Evolutionary conservation across 92 coral and sea anemone species (phyloP), one percentile per base, ranked within the genome.

Genomic region (Siderastrea radians): DNA sequence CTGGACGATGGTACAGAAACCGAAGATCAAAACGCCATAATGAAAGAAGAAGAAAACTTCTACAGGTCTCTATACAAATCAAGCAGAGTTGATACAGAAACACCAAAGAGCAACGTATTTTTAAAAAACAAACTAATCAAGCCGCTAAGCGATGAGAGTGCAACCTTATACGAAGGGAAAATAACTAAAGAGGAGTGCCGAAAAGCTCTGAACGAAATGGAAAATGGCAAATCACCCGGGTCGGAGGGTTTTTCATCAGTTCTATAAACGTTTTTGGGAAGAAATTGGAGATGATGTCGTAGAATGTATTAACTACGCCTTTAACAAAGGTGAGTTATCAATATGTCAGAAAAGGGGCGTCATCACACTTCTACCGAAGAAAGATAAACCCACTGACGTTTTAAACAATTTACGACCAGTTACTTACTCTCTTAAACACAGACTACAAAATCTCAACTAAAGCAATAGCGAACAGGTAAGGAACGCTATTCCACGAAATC

Each of bases 251-350:
- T 77, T 77, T 43, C 81, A 3, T 54, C 64, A 4, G 47, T n/a
- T n/a, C n/a, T n/a, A 75, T 6, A 53, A 58, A 58, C 65, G 81
- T 49, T 75, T 75, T 75, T 75, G 80, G 63, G 78, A 67, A 19
- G 72, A 67, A 67, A 67, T 67, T 67, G 72, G 72, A 26, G 72
- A 38, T 67, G 72, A 67, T 67, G 72, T 67, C 4, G 49, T 67
- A 45, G 48, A 67, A 19, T 19, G 49, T 7, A 64, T 67, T 3
- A 67, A 67, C 49, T 9, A 67, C 72, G 49, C 72, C 72, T 67
- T 26, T 67, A 26, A 67, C 45, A n/a, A 38, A 67, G 72, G 49
- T 3, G 48, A 67, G 7, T 67, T 67, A 48, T 67, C 72, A 26
- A 65, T 65, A 17, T 65, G 45, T 17, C 70, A 19, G 38, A n/a